A percentile compares a stretch with the other conserved stretches of the same genome.
phyloP scores from a whole-genome alignment of 2,797 vertebrate species.

The Chromobotia macracanthus region DNA sequence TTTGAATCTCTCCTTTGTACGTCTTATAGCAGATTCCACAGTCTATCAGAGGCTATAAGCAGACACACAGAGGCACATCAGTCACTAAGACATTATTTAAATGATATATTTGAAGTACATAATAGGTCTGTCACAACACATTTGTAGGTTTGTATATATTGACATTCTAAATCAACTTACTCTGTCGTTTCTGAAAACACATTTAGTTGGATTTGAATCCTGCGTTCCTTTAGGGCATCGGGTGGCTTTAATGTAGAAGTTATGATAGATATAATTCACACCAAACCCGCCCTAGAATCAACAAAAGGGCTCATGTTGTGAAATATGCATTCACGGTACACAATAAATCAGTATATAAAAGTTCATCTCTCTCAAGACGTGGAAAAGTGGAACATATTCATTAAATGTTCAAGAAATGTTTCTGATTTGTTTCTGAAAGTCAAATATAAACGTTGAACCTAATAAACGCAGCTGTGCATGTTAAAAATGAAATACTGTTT shows the following conservation, averaged over 20 bases:
- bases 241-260: constrained; percentile 74
- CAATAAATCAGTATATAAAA: neutral
- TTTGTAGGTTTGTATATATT: neutral
- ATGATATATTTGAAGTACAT: too few relatives aligned
- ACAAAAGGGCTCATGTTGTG: neutral
- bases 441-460: neutral
- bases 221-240: constrained; percentile 65
- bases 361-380: too few relatives aligned
- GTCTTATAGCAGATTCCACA: constrained; percentile 76
- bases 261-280: constrained; percentile 67
- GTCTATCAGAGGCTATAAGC: constrained; percentile 70
- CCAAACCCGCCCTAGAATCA: constrained; percentile 67
- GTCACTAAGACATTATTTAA: neutral
- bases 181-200: constrained; percentile 73
- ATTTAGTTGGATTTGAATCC: constrained; percentile 42
- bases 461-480: neutral
- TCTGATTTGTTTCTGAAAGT: neutral
- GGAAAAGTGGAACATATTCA: too few relatives aligned
- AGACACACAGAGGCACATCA: neutral
- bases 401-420: neutral
- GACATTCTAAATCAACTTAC: constrained; percentile 63
- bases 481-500: neutral
- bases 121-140: neutral
- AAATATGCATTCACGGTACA: neutral
- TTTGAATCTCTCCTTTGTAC: constrained; percentile 62